Evolutionary conservation across 1,140 invertebrate species (phyloP).

Genomic region (Drosophila cardini): DNA sequence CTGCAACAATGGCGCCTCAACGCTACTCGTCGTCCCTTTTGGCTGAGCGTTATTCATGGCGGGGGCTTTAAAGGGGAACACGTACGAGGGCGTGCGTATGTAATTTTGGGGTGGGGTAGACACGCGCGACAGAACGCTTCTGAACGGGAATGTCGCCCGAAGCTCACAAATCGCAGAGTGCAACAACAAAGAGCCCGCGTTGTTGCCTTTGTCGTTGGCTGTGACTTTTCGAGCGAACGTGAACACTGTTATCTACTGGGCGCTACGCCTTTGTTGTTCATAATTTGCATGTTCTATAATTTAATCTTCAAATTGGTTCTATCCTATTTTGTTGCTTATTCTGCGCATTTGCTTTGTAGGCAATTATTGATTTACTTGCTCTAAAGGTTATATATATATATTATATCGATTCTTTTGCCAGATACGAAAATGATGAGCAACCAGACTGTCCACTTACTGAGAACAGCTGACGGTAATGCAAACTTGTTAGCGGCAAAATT

Average conservation of each 20-base stretch:
- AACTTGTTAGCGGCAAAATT: slow-evolving; percentile 34
- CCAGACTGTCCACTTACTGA: slow-evolving; percentile 35
- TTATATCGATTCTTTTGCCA: slow-evolving; percentile 32
- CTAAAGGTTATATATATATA: slow-evolving; percentile 45
- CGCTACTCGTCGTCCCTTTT: slow-evolving; percentile 14
- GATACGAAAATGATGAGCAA: slow-evolving; percentile 57
- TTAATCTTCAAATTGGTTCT: slow-evolving; percentile 44
- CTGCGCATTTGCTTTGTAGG: slow-evolving; percentile 38
- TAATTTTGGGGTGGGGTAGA: slow-evolving; percentile 34
- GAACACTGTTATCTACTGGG: slow-evolving; percentile 67
- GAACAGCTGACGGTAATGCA: slow-evolving; percentile 35
- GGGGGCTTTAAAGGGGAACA: slow-evolving; percentile 19
- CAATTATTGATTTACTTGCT: slow-evolving; percentile 69
- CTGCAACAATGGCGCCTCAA: slow-evolving; percentile 67
- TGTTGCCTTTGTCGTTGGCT: slow-evolving; percentile 41
- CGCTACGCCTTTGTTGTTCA: slow-evolving; percentile 45
- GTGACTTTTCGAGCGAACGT: slow-evolving; percentile 62
- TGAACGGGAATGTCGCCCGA: slow-evolving; percentile 25
- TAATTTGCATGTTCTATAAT: slow-evolving; percentile 68
- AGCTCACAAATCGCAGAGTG: slow-evolving; percentile 28
- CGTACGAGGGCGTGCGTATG: slow-evolving; percentile 18
- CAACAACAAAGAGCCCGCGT: slow-evolving; percentile 63
- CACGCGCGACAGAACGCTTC: slow-evolving; percentile 20
- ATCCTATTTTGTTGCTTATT: slow-evolving; percentile 33
- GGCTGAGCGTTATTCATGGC: slow-evolving; percentile 41